These are phyloP conservation scores for Rhodophaea formosa DNA, from an alignment of 2,888 invertebrate species.

Conservation along the genomic window DNA sequence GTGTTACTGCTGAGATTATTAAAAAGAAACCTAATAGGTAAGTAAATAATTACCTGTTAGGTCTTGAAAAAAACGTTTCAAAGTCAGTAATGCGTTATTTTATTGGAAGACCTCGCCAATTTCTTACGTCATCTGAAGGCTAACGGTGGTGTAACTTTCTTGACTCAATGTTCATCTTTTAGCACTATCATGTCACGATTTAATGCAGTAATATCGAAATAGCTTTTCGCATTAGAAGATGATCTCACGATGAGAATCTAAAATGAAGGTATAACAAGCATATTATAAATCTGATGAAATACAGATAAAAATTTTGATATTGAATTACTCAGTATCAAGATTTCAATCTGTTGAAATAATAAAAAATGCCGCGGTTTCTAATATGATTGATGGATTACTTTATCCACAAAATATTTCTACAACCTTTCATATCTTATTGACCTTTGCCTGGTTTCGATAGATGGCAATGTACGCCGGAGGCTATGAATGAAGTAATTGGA, in stretches of 20 bases:
- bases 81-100: background rate
- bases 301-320: too few relatives aligned
- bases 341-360: too few relatives aligned
- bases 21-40: too few relatives aligned
- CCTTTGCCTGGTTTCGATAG: conserved; percentile 8
- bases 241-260: background rate
- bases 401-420: background rate
- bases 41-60: too few relatives aligned
- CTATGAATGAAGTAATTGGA: conserved; percentile 11
- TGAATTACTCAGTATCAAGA: too few relatives aligned
- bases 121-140: background rate
- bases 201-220: background rate
- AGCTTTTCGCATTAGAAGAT: background rate
- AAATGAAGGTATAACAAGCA: background rate
- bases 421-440: background rate
- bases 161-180: background rate
- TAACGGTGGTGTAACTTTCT: background rate
- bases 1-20: too few relatives aligned
- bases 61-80: background rate
- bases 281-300: background rate
- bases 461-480: conserved; percentile 6
- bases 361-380: too few relatives aligned
- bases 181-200: background rate
- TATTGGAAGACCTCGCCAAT: background rate
- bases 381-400: background rate